phyloP scores from a whole-genome alignment of 1,140 invertebrate genomes.

The Potamilus streckersoni region DNA sequence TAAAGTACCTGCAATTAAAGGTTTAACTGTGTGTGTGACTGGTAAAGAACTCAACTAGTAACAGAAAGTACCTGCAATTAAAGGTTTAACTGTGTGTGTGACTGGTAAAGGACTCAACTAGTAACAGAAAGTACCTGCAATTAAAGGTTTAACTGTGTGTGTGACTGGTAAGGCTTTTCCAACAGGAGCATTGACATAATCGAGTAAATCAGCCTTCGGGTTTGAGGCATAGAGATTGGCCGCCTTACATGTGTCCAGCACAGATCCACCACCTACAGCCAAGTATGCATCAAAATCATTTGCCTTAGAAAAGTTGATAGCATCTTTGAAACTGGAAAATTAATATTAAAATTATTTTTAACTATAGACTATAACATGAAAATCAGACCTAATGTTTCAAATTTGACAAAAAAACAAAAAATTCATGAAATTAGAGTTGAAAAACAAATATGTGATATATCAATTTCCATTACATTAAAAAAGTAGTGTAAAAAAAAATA shows the following conservation, averaged over 20 bases:
- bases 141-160: slow-evolving; percentile 83
- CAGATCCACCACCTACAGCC: slow-evolving; percentile 91
- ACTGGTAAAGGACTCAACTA: slow-evolving; percentile 66
- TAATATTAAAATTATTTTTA: slow-evolving; percentile 29
- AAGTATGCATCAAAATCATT: slow-evolving; percentile 83
- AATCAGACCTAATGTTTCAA: background rate
- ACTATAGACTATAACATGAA: too few species aligned
- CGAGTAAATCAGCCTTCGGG: slow-evolving; percentile 84
- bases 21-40: slow-evolving; percentile 81
- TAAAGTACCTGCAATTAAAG: slow-evolving; percentile 80
- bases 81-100: slow-evolving; percentile 80
- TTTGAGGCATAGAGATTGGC: slow-evolving; percentile 87
- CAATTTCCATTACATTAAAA: background rate
- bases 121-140: slow-evolving; percentile 75
- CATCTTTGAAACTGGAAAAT: slow-evolving; percentile 77
- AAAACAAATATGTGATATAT: background rate
- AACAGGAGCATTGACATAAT: slow-evolving; percentile 90
- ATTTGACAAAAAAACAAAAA: background rate
- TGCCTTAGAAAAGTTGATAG: slow-evolving; percentile 78
- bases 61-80: slow-evolving; percentile 78
- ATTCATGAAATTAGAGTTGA: background rate
- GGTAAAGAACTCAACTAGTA: slow-evolving; percentile 72
- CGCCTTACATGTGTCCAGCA: slow-evolving; percentile 91
- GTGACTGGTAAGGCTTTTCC: slow-evolving; percentile 84
- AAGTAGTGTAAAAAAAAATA: background rate